A percentile compares a stretch with the other conserved stretches of the same genome.
Evolutionary conservation across 2,113 vertebrate genomes (phyloP).

Genomic region (Phasianus colchicus): DNA sequence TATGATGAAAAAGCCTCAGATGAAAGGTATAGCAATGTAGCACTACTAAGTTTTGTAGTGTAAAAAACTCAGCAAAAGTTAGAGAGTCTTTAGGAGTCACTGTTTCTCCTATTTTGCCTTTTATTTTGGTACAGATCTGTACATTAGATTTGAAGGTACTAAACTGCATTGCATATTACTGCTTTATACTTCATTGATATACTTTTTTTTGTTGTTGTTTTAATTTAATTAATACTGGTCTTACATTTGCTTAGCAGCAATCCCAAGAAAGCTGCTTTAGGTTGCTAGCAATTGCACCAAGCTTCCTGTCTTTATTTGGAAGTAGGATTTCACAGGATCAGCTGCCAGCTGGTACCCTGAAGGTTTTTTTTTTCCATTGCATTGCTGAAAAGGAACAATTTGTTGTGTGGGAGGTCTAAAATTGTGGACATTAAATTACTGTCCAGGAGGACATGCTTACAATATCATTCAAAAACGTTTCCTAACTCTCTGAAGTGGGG

Average conservation of each 20-base stretch:
- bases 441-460: constrained; percentile 60
- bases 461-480: constrained; percentile 53
- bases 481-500: constrained; percentile 36
- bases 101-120: neutral
- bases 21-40: neutral
- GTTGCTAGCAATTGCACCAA: constrained; percentile 40
- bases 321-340: constrained; percentile 33
- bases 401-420: constrained; percentile 67
- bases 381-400: constrained; percentile 68
- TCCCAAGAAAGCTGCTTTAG: constrained; percentile 57
- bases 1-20: neutral
- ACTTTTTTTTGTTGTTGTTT: constrained; percentile 65
- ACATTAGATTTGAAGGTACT: constrained; percentile 46
- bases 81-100: neutral
- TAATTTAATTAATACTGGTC: constrained; percentile 75
- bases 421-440: constrained; percentile 64
- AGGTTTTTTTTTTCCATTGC: constrained; percentile 26
- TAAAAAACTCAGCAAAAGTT: neutral
- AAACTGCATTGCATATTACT: constrained; percentile 13
- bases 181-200: constrained; percentile 46
- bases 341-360: constrained; percentile 61
- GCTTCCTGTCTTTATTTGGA: constrained; percentile 61
- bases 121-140: constrained; percentile 1
- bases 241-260: constrained; percentile 68
- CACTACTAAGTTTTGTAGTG: neutral